A percentile compares a stretch with the other conserved stretches of the same genome.
phyloP scores from a whole-genome alignment of 2,797 vertebrate species.

The Melopsittacus undulatus region DNA sequence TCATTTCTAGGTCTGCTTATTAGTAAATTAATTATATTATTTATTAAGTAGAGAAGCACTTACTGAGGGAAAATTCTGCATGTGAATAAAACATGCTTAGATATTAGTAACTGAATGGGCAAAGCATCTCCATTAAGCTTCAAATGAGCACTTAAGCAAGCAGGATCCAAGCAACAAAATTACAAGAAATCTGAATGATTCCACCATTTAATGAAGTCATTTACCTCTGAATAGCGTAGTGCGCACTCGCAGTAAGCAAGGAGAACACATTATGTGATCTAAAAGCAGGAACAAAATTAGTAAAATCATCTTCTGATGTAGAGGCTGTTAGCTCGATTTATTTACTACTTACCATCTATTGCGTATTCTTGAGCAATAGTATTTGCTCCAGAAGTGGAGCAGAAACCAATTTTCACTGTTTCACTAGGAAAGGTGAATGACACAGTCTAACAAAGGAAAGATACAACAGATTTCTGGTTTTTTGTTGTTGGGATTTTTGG shows the following conservation, averaged over 20 bases:
- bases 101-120: constrained; percentile 39
- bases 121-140: constrained; percentile 23
- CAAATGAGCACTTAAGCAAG: constrained; percentile 26
- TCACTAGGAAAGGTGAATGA: background rate
- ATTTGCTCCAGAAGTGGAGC: background rate
- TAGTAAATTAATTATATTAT: constrained; percentile 22
- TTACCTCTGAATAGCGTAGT: background rate
- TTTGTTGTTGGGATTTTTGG: background rate
- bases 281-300: background rate
- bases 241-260: background rate
- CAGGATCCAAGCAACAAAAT: constrained; percentile 22
- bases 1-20: background rate
- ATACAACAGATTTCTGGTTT: background rate
- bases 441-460: background rate
- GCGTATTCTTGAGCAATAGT: rapidly evolving
- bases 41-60: constrained; percentile 1
- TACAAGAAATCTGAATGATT: constrained; percentile 7
- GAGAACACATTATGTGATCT: background rate
- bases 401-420: background rate
- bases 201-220: background rate
- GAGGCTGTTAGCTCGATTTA: background rate
- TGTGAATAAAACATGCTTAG: constrained; percentile 27
- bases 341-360: background rate
- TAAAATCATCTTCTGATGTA: background rate
- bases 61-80: background rate